These are phyloP conservation scores for Heterochromis multidens DNA, from an alignment of 2,113 vertebrate species.

Conservation along the genomic window DNA sequence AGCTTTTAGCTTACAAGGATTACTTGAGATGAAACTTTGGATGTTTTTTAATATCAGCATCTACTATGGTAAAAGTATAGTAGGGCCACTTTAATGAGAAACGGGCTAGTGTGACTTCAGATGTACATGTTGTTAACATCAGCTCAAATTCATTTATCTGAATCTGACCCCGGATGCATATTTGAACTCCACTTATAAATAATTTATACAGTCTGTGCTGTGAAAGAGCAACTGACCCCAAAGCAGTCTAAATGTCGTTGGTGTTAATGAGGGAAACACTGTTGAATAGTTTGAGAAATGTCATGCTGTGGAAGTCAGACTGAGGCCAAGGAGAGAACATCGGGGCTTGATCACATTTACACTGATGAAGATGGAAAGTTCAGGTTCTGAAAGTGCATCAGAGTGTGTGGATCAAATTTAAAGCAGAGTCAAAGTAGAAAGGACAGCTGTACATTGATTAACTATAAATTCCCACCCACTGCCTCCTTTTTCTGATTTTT, in stretches of 20 bases:
- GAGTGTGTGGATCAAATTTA: background rate
- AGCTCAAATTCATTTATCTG: background rate
- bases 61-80: background rate
- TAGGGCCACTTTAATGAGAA: background rate
- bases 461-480: background rate
- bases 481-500: background rate
- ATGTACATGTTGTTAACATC: background rate
- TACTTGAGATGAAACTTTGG: background rate
- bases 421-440: background rate
- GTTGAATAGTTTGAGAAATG: constrained; percentile 20
- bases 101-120: too few species aligned
- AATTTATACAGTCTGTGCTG: background rate
- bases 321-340: background rate
- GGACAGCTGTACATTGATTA: background rate
- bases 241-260: constrained; percentile 1
- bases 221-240: background rate
- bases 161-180: background rate
- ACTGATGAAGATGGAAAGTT: background rate
- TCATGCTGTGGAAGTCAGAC: background rate
- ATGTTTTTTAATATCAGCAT: background rate
- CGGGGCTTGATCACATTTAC: background rate
- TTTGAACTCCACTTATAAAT: background rate
- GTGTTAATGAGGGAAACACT: constrained; percentile 33
- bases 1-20: background rate
- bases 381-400: background rate